Percentiles rank a stretch among this genome's conserved stretches.
phyloP scores from a whole-genome alignment of 2,113 vertebrate genomes.

The Tringa solitaria region DNA sequence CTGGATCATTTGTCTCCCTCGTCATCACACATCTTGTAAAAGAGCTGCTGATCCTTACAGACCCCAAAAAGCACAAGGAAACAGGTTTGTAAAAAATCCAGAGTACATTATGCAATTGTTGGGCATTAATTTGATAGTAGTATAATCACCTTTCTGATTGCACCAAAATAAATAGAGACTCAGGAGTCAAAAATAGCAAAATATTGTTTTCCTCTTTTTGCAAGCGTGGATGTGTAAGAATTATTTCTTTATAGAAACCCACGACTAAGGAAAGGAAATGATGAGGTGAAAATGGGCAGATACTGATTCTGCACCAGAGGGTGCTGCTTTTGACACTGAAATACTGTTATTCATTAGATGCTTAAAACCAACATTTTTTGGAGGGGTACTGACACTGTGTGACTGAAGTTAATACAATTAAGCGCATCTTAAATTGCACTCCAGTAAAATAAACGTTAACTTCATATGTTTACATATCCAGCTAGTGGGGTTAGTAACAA shows the following conservation, averaged over 20 bases:
- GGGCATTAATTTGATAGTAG: constrained; percentile 40
- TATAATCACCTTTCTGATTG: constrained; percentile 60
- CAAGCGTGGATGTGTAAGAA: not conserved
- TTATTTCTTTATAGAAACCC: not conserved
- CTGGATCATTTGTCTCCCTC: not conserved
- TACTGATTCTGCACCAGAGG: not conserved
- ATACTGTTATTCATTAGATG: not conserved
- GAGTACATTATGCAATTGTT: constrained; percentile 46
- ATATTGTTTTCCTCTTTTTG: not conserved
- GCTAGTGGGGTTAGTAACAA: not conserved
- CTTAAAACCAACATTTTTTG: not conserved
- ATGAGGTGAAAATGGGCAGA: not conserved
- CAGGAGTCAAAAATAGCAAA: constrained; percentile 45
- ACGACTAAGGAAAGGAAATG: not conserved
- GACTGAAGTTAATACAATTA: not conserved
- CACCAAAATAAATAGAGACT: constrained; percentile 23
- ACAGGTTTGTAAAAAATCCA: not conserved
- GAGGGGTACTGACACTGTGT: not conserved
- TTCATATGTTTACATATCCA: not conserved
- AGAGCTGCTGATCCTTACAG: not conserved
- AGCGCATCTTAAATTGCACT: not conserved
- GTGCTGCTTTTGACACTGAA: not conserved
- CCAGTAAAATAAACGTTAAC: not conserved
- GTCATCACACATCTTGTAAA: not conserved
- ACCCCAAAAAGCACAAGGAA: not conserved